These are phyloP conservation scores for Myopa testacea DNA, from an alignment of 2,888 invertebrate species.

Conservation along the genomic window DNA sequence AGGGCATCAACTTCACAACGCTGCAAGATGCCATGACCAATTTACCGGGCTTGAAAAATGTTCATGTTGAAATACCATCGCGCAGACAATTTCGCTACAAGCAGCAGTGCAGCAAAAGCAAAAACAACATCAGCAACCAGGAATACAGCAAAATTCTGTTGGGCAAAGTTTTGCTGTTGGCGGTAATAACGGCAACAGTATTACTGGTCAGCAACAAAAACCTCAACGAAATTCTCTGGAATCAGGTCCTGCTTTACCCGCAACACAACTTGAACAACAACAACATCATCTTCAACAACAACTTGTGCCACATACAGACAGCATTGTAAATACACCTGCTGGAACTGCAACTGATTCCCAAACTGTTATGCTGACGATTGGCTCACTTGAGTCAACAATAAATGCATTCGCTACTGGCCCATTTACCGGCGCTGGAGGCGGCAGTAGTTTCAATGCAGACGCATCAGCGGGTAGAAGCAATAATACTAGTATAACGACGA, in stretches of 20 bases:
- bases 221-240: constrained; percentile 74
- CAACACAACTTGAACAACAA: constrained; percentile 60
- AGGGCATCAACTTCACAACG: constrained; percentile 80
- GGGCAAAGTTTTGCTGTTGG: constrained; percentile 14
- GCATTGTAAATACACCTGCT: constrained; percentile 69
- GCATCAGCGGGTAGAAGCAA: neutral
- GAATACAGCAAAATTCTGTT: constrained; percentile 47
- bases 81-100: constrained; percentile 83
- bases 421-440: constrained; percentile 4
- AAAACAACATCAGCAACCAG: constrained; percentile 35
- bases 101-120: constrained; percentile 63
- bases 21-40: constrained; percentile 72
- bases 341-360: constrained; percentile 62
- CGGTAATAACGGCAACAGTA: constrained; percentile 16
- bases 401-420: constrained; percentile 26
- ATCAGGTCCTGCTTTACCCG: constrained; percentile 73
- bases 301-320: constrained; percentile 58
- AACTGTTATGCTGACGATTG: constrained; percentile 67
- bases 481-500: constrained; percentile 44
- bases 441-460: constrained; percentile 3
- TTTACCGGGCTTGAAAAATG: constrained; percentile 78
- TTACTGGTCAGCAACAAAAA: constrained; percentile 26
- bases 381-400: constrained; percentile 43
- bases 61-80: constrained; percentile 82
- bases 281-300: constrained; percentile 67